These are phyloP conservation scores for Netelia inedita DNA, from an alignment of 2,888 invertebrate genomes.

Conservation along the genomic window DNA sequence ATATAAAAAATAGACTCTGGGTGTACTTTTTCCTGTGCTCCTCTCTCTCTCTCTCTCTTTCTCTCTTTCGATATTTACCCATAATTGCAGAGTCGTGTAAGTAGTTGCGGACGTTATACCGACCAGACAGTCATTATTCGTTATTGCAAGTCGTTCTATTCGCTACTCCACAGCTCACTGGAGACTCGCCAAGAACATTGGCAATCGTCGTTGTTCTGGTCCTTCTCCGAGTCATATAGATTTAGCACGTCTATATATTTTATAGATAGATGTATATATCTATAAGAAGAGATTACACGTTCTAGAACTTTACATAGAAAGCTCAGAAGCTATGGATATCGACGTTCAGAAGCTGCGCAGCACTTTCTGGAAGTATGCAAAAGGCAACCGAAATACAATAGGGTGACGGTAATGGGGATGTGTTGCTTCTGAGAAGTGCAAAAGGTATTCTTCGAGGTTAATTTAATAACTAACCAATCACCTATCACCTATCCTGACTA, in stretches of 20 bases:
- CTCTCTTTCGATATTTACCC: conserved; percentile 31
- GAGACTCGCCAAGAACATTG: conserved; percentile 50
- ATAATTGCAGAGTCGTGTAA: conserved; percentile 37
- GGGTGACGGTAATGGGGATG: background rate
- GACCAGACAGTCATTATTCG: conserved; percentile 51
- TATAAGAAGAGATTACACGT: conserved; percentile 30
- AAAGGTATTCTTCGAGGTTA: conserved; percentile 80
- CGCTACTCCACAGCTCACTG: conserved; percentile 37
- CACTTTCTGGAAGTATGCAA: conserved; percentile 62
- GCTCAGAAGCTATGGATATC: conserved; percentile 12
- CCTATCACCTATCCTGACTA: conserved; percentile 81
- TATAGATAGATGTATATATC: background rate
- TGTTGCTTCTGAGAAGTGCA: conserved; percentile 54
- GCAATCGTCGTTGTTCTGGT: conserved; percentile 22
- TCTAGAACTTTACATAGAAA: conserved; percentile 38
- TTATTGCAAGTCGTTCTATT: conserved; percentile 48
- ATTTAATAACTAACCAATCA: conserved; percentile 84
- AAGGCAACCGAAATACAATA: conserved; percentile 69
- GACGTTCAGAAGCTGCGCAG: background rate
- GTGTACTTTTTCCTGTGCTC: background rate
- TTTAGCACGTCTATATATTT: conserved; percentile 1
- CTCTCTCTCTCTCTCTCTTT: conserved; percentile 1
- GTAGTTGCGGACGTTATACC: conserved; percentile 39
- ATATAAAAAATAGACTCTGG: background rate
- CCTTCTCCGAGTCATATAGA: background rate